Evolutionary conservation across 2,888 invertebrate genomes (phyloP).

Genomic region (Dichetophora obliterata): DNA sequence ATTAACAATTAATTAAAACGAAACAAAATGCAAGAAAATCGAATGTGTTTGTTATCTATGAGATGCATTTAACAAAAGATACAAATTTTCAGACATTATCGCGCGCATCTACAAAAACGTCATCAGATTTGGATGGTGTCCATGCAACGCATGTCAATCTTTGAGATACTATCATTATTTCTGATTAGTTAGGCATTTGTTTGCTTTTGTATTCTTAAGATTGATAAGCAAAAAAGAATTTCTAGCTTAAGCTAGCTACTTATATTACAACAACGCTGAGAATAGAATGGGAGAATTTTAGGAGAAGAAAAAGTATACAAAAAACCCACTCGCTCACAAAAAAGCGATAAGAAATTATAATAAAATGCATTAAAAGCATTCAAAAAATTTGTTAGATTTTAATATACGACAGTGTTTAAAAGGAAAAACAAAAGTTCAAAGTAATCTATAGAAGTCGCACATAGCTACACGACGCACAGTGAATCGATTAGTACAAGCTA

Average conservation of each 20-base stretch:
- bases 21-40: neutral
- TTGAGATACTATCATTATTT: constrained; percentile 13
- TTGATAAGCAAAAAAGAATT: neutral
- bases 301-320: neutral
- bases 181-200: constrained; percentile 1
- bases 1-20: constrained; percentile 48
- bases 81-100: constrained; percentile 2
- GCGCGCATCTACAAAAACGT: neutral
- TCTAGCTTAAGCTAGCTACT: neutral
- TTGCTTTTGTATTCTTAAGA: constrained; percentile 2
- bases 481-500: no score
- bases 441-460: neutral
- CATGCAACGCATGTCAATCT: constrained; percentile 11
- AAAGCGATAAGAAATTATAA: constrained; percentile 20
- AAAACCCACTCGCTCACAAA: neutral
- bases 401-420: neutral
- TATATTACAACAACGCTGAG: constrained; percentile 13
- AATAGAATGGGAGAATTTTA: no score
- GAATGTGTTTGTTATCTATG: neutral
- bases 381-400: constrained; percentile 23
- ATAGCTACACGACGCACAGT: neutral
- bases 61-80: constrained; percentile 30
- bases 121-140: neutral
- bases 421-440: neutral
- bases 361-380: constrained; percentile 31